phyloP scores from a whole-genome alignment of 2,797 vertebrate species.

The Parauchenoglanis ngamensis region DNA sequence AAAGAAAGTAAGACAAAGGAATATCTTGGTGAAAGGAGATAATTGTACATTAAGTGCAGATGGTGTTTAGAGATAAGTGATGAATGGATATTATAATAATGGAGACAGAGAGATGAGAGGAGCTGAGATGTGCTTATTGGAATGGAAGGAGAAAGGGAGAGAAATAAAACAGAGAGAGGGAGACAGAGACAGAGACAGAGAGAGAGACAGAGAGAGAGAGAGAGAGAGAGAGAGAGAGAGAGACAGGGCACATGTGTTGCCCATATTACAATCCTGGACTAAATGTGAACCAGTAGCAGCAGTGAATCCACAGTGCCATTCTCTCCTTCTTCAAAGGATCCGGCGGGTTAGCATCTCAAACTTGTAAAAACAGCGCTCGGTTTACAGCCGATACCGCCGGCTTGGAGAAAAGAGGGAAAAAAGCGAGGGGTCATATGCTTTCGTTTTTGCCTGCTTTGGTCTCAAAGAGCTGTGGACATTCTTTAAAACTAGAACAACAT shows the following conservation, averaged over 20 bases:
- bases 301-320: conserved; percentile 66
- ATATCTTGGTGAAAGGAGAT: neutral
- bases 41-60: neutral
- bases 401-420: conserved; percentile 55
- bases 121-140: neutral
- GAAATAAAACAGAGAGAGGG: neutral
- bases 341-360: conserved; percentile 59
- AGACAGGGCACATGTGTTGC: conserved; percentile 72
- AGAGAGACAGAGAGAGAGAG: neutral
- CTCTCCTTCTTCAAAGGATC: conserved; percentile 74
- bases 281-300: conserved; percentile 78
- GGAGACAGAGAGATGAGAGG: neutral
- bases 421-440: conserved; percentile 70
- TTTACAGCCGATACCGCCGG: conserved; percentile 66
- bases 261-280: conserved; percentile 68
- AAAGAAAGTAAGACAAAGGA: conserved; percentile 2
- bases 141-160: neutral
- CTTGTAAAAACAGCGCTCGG: conserved; percentile 73
- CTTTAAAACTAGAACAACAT: conserved; percentile 75
- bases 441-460: conserved; percentile 72
- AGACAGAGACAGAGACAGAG: neutral
- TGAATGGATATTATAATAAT: neutral
- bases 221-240: neutral
- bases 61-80: neutral
- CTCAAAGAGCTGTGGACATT: conserved; percentile 72